These are phyloP conservation scores for Eilema griseolum DNA, from an alignment of 2,888 invertebrate species.

Conservation along the genomic window DNA sequence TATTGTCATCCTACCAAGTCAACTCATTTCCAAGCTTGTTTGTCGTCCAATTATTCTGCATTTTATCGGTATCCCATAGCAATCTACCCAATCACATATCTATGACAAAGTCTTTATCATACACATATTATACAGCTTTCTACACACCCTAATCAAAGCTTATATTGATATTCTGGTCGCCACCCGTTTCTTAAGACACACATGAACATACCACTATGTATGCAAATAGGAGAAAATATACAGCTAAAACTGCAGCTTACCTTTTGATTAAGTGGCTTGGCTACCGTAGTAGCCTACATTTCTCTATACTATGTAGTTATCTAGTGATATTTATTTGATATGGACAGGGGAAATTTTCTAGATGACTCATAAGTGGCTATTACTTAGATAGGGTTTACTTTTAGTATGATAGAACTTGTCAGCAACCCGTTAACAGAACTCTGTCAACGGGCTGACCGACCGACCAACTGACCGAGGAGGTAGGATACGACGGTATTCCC, in stretches of 20 bases:
- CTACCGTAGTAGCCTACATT: conserved; percentile 14
- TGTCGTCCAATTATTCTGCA: too few species aligned
- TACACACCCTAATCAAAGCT: conserved; percentile 18
- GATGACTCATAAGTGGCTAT: not conserved
- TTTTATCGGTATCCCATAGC: too few species aligned
- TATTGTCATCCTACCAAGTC: too few species aligned
- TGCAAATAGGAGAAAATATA: conserved; percentile 75
- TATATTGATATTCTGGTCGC: conserved; percentile 14
- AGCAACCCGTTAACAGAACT: not conserved
- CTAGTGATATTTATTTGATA: conserved; percentile 18
- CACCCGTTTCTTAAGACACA: conserved; percentile 46
- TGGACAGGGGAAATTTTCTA: conserved; percentile 15
- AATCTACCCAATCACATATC: not conserved
- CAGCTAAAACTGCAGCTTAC: conserved; percentile 60
- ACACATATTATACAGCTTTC: conserved; percentile 10
- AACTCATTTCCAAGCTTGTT: too few species aligned
- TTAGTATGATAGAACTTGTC: not conserved
- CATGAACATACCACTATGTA: conserved; percentile 58
- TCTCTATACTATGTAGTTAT: conserved; percentile 3
- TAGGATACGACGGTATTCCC: too few species aligned
- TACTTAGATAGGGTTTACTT: conserved; percentile 1
- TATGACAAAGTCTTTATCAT: not conserved
- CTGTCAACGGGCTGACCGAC: too few species aligned
- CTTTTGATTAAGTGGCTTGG: conserved; percentile 62
- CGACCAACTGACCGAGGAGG: too few species aligned